Base-by-base conservation (phyloP, 2,888 invertebrate species). In the Tuberolachnus salignus region DNA sequence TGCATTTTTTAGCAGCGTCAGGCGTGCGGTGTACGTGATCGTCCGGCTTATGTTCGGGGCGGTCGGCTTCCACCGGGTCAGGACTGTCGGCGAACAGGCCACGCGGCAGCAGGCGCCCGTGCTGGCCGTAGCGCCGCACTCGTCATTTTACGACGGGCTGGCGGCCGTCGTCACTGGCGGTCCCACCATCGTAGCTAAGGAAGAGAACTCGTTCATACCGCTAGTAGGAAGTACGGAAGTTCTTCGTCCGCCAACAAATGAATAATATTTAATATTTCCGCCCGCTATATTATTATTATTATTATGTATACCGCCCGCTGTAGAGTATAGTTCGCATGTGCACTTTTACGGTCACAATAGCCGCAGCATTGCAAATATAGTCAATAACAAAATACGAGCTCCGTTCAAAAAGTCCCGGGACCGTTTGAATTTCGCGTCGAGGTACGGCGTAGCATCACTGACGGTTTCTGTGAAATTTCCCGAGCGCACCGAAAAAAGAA, bases 111-210 rank as follows among this genome's bases (percentile, higher is more conserved):
- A 93, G 82, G 96, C 96, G 6, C 94, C 95, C 1, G 91, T 97
- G 82, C 87, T 96, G 82, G 92, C 92, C 80, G 89, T 94, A 81
- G 96, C 95, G 6, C 97, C 97, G 3, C 97, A 97, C 86, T 95
- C 96, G 55, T 91, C 93, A 80, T 95, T 92, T 89, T 92, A 94
- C 87, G 97, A 97, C 87, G 92, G 94, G 81, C 89, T 96, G 82
- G 90, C 93, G 83, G 92, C 94, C 84, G 91, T 94, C 81, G 89
- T 90, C 84, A 89, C 94, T 82, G 92, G 92, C n/a, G 93, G 93
- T 70, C 94, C 94, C 42, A 92, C 94, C 83, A 92, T 95, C 85
- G 95, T 97, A 83, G 95, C 95, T 82, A 95, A 95, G 86, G 92
- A 91, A 23, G 94, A 94, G 85, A 92, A 94, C 42, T 91, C 92